Evolutionary conservation across 2,113 vertebrate species (phyloP).

Genomic region (Antidorcas marsupialis): DNA sequence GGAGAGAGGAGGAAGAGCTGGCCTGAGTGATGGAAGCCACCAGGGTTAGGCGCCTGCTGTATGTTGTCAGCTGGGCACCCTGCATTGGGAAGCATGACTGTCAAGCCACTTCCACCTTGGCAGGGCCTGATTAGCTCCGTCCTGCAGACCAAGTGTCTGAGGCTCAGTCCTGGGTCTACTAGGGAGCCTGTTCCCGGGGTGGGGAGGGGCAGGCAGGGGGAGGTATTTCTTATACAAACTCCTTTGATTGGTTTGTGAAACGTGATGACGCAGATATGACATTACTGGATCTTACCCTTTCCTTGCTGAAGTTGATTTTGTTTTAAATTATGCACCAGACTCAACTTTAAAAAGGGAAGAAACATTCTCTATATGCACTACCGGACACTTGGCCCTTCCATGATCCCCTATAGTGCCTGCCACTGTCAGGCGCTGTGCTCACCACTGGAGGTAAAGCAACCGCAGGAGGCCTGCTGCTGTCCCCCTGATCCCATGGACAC

Average conservation of each 20-base stretch:
- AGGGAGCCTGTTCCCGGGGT: accelerated
- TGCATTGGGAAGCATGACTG: accelerated
- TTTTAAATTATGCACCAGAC: neutral
- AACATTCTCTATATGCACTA: neutral
- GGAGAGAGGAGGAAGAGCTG: neutral
- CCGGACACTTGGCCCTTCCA: neutral
- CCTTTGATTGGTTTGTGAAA: neutral
- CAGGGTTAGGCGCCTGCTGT: accelerated
- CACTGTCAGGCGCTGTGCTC: accelerated
- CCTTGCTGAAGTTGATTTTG: neutral
- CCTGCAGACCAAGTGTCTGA: neutral
- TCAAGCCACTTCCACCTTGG: neutral
- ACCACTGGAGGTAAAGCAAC: too few relatives aligned
- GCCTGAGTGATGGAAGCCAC: accelerated
- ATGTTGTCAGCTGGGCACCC: accelerated
- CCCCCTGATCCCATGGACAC: too few relatives aligned
- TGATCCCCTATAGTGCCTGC: neutral
- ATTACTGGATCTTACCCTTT: neutral
- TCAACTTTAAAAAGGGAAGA: neutral
- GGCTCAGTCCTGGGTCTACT: neutral
- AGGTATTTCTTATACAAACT: neutral
- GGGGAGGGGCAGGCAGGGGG: accelerated
- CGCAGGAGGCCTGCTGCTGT: accelerated
- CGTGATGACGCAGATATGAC: neutral
- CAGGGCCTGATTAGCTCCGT: neutral